Evolutionary conservation across 2,888 invertebrate genomes (phyloP).

Genomic region (Glyphotaelius pellucidus): DNA sequence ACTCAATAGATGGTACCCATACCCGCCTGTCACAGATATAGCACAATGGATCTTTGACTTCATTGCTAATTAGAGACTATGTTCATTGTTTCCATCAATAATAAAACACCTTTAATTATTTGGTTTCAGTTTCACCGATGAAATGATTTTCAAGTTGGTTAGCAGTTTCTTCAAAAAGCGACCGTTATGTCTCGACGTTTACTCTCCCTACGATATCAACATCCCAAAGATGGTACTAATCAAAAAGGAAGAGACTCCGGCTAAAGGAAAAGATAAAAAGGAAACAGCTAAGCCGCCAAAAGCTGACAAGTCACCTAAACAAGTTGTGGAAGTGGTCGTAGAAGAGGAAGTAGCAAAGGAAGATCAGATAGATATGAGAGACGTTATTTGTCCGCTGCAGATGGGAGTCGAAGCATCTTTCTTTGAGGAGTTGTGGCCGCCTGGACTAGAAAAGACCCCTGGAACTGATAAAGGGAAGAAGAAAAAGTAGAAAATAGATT

Average conservation of each 20-base stretch:
- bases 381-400: slow-evolving; percentile 43
- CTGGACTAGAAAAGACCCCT: background rate
- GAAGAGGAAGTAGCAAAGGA: background rate
- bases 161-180: slow-evolving; percentile 36
- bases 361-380: slow-evolving; percentile 31
- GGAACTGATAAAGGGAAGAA: background rate
- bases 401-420: slow-evolving; percentile 43
- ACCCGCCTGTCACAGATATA: too few relatives aligned
- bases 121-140: slow-evolving; percentile 12
- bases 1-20: too few relatives aligned
- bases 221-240: slow-evolving; percentile 32
- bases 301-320: background rate
- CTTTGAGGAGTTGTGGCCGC: slow-evolving; percentile 48
- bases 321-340: background rate
- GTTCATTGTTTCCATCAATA: background rate
- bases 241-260: background rate
- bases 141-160: slow-evolving; percentile 38
- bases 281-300: background rate
- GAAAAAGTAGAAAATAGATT: background rate
- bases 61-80: background rate
- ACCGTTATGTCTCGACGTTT: background rate
- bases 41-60: too few relatives aligned
- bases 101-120: background rate
- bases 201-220: slow-evolving; percentile 25
- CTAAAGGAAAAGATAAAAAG: slow-evolving; percentile 36